Conservation (phyloP, 2,797 vertebrate genomes). For the Anabacerthia variegaticeps region DNA sequence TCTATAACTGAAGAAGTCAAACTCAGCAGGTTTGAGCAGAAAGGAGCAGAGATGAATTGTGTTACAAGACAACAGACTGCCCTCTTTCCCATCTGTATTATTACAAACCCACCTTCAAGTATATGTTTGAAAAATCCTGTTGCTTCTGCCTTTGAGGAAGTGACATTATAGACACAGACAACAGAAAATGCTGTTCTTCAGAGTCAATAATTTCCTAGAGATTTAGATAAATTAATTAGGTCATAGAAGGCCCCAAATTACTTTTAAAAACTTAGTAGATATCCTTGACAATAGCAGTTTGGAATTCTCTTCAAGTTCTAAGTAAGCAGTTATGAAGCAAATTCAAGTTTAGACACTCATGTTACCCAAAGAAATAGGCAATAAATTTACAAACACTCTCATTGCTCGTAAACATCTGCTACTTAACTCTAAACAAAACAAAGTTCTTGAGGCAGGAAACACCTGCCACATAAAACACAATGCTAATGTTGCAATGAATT, state of each 20-base stretch:
- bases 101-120: not conserved
- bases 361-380: not conserved
- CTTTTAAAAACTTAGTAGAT: not conserved
- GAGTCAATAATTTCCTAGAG: not conserved
- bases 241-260: not conserved
- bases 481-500: not conserved
- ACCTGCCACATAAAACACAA: not conserved
- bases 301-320: not conserved
- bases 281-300: not conserved
- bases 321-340: not conserved
- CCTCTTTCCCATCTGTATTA: not conserved
- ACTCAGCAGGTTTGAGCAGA: not conserved
- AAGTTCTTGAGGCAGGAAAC: not conserved
- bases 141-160: not conserved
- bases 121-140: not conserved
- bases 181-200: not conserved
- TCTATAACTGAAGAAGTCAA: not conserved
- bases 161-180: not conserved
- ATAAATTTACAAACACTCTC: not conserved
- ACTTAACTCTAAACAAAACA: slow-evolving; percentile 6
- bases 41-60: not conserved
- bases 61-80: not conserved
- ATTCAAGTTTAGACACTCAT: not conserved
- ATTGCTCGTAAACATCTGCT: slow-evolving; percentile 20
- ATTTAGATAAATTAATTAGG: not conserved